These are phyloP conservation scores for Pelmatolapia mariae DNA, from an alignment of 2,113 vertebrate species.

Conservation along the genomic window DNA sequence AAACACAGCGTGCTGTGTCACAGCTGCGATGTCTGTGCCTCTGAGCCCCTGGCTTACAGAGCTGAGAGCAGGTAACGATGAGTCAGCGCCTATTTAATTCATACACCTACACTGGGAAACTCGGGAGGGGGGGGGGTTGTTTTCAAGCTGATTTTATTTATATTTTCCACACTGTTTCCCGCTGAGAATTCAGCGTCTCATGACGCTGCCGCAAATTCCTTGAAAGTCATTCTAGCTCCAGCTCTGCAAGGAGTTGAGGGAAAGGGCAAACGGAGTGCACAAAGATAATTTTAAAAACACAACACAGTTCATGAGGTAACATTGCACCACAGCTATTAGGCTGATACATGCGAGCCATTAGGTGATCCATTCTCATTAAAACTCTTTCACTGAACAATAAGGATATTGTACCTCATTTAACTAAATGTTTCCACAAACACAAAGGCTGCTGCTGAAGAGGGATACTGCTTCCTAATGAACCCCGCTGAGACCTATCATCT, in stretches of 20 bases:
- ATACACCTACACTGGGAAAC: conserved; percentile 25
- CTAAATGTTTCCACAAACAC: conserved; percentile 5
- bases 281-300: not conserved
- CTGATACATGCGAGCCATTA: not conserved
- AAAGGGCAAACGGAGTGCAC: not conserved
- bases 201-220: not conserved
- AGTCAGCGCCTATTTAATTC: conserved; percentile 50
- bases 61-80: conserved; percentile 37
- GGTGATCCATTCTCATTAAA: conserved; percentile 57
- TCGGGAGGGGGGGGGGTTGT: not conserved
- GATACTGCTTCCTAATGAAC: conserved; percentile 45
- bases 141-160: conserved; percentile 36
- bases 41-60: not conserved
- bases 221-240: conserved; percentile 6
- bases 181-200: conserved; percentile 3
- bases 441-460: conserved; percentile 28
- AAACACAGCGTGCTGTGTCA: conserved; percentile 28
- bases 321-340: not conserved
- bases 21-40: conserved; percentile 14
- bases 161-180: not conserved
- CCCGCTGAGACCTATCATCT: conserved; percentile 41
- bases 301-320: not conserved
- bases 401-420: not conserved
- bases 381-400: not conserved
- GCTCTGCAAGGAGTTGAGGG: not conserved